Evolutionary conservation across 1,140 invertebrate genomes (phyloP), one percentile per base, ranked within the genome.

Genomic region (Drosophila trapezifrons): DNA sequence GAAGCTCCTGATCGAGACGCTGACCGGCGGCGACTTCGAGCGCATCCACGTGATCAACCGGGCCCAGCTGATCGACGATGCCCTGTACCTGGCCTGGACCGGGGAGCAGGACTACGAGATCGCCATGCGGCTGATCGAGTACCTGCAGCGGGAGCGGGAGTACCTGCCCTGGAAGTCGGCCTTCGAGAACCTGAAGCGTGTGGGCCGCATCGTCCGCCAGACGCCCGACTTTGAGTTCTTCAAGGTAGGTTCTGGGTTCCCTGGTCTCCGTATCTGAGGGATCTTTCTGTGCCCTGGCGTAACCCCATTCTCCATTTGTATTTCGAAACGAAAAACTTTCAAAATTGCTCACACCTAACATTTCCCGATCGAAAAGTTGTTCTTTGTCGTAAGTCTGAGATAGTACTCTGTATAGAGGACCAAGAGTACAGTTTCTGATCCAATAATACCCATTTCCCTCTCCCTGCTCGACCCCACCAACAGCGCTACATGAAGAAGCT

Each of bases 41-140:
- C 90, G 92, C 18, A 95, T 98, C 12, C 94, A 95, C 22, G 91
- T 93, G 6, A 92, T 96, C 20, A 97, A 96, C 78, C 92, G 96
- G 54, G 96, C 96, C 1, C 97, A 98, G 91, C 92, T 98, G 3
- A 93, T 98, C 32, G 95, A 96, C 35, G 97, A 98, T 91, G 94
- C 95, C 2, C 94, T 97, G 59, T 95, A 95, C 71, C 93, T 98
- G 37, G 96, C 96, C 4, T 95, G 95, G 92, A 94, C 94, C 35
- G 94, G 94, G 7, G 91, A 94, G 7, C 79, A 97, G 4, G 92
- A 94, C 57, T 98, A 98, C 77, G 91, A 93, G 12, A 92, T 94
- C 0, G 93, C 95, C 8, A 93, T 98, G 42, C 93, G 93, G 7
- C 25, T 95, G 17, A 78, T 94, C 0, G 92, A 93, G 29, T 97